A percentile compares a stretch with the other conserved stretches of the same genome.
Evolutionary conservation across 2,888 invertebrate genomes (phyloP).

Genomic region (Chrysolina oricalcia): DNA sequence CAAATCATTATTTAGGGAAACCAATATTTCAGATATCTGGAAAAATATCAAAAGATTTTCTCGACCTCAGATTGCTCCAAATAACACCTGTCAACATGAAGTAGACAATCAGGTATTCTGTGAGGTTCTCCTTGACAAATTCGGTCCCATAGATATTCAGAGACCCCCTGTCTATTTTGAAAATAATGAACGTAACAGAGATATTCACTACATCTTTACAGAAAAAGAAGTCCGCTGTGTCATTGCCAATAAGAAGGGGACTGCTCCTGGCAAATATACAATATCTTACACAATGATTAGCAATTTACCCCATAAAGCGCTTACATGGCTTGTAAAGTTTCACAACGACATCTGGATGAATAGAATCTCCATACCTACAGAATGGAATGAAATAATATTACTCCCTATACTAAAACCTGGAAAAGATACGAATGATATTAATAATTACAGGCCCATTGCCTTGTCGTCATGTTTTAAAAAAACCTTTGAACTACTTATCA

Average conservation of each 20-base stretch:
- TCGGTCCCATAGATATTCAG: not conserved
- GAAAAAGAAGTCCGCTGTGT: not conserved
- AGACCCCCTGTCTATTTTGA: not conserved
- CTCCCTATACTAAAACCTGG: conserved; percentile 25
- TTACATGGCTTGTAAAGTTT: not conserved
- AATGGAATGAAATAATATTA: conserved; percentile 14
- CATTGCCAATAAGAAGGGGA: not conserved
- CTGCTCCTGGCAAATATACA: not conserved
- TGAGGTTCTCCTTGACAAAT: not conserved
- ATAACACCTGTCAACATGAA: not conserved
- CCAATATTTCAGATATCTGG: not conserved
- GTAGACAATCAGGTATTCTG: not conserved
- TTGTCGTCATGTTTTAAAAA: conserved; percentile 19
- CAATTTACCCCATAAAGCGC: not conserved
- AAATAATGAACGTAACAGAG: not conserved
- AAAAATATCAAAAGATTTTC: not conserved
- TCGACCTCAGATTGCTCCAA: not conserved
- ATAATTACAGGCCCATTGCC: conserved; percentile 28
- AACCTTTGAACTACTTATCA: conserved; percentile 24
- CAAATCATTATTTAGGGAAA: not conserved
- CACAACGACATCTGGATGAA: not conserved
- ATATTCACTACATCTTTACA: not conserved
- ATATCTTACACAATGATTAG: conserved; percentile 10
- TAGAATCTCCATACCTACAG: not conserved
- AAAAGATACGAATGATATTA: not conserved